Conservation (phyloP, 2,888 invertebrate genomes). For the Tenthredo scrophulariae region DNA sequence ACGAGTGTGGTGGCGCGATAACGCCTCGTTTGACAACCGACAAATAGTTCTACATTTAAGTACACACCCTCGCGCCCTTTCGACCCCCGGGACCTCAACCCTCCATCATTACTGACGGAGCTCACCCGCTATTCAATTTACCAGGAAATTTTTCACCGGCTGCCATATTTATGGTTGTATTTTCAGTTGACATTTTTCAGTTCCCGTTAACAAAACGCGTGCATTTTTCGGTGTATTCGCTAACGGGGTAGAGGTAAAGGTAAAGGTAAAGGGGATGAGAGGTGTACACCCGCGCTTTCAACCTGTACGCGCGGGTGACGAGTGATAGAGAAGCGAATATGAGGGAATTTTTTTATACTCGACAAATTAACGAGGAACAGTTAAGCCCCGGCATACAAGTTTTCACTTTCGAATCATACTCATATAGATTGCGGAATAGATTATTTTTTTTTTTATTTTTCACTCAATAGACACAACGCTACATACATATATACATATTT, state of each 20-base stretch:
- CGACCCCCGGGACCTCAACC: conserved; percentile 61
- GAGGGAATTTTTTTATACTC: background rate
- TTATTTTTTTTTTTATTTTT: background rate
- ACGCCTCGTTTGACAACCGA: conserved; percentile 56
- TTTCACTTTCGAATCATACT: background rate
- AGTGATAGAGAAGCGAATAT: conserved; percentile 18
- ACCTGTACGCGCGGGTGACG: background rate
- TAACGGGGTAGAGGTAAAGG: background rate
- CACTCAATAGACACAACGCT: background rate
- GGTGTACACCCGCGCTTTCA: background rate
- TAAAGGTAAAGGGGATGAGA: background rate
- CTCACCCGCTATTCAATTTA: conserved; percentile 65
- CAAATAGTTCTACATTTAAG: conserved; percentile 57
- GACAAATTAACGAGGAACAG: conserved; percentile 27
- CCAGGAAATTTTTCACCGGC: conserved; percentile 64
- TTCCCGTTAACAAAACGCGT: conserved; percentile 22
- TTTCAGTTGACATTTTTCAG: conserved; percentile 50
- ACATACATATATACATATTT: background rate
- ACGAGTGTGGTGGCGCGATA: conserved; percentile 56
- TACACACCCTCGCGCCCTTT: conserved; percentile 60
- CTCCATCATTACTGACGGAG: conserved; percentile 58
- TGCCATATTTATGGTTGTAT: conserved; percentile 61
- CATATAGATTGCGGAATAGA: background rate
- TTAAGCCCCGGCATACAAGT: background rate
- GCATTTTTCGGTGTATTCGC: background rate